Base-by-base conservation (phyloP, 2,113 vertebrate species). In the Hippoglossus stenolepis region DNA sequence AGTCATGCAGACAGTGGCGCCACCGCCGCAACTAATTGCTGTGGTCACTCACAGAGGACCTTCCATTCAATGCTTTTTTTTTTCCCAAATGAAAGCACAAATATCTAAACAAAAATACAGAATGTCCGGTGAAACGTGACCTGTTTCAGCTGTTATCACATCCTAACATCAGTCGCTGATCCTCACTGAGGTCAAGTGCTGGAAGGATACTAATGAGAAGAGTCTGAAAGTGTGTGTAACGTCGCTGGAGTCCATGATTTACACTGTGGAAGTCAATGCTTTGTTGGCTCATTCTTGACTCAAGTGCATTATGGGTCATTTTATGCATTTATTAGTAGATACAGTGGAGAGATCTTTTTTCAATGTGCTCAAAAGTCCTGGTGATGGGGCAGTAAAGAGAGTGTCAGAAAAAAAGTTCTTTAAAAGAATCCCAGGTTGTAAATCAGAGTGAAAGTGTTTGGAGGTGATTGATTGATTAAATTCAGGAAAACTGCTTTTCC, bases 1-100 rank as follows among this genome's bases (percentile, higher is more conserved):
- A 90, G 87, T 82, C 75, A 54, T 74, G 67, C 43, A 83, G 86
- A 53, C 83, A 77, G 77, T 90, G 93, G 94, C 93, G 92, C 94
- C 94, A 86, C 62, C 7, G 51, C 51, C 70, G 51, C 72, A 61
- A 70, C 79, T 91, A 82, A 92, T 89, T 85, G 80, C 81, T 82
- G 85, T 77, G 74, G 83, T 85, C 82, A 64, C 81, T 91, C 90
- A 82, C 24, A 4, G 56, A 88, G 18, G 65, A 58, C 49, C 56
- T 69, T 75, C 75, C 40, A 71, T 77, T 77, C 66, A 68, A 21
- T 47, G 23, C 9, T 73, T 79, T 85, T 49, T 73, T 77, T 43
- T 45, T 62, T 38, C 38, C 68, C 59, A 58, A 45, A 18, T 13
- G 14, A 79, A 59, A 80, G 57, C 59, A 73, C 67, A 83, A 87